A percentile compares a stretch with the other conserved stretches of the same genome.
phyloP scores from a whole-genome alignment of 92 coral and sea anemone genomes.

The Porites evermanni region DNA sequence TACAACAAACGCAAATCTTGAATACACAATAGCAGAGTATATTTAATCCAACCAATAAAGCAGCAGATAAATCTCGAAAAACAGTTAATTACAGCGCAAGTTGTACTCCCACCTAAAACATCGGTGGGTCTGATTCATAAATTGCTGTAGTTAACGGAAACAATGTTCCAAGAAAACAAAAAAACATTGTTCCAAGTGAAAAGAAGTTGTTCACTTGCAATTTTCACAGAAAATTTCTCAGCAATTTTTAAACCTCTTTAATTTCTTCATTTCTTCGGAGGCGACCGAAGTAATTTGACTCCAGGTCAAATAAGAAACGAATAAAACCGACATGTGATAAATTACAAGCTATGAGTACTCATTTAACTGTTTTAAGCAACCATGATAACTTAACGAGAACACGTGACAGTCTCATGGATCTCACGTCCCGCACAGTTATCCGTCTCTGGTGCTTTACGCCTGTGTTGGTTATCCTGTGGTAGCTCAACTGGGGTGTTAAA shows the following conservation, averaged over 20 bases:
- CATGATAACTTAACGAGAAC: constrained; percentile 9
- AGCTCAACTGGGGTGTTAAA: not conserved
- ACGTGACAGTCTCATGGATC: not conserved
- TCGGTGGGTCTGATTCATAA: too few species aligned
- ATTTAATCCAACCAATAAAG: too few species aligned
- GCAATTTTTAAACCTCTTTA: not conserved
- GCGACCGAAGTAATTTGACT: not conserved
- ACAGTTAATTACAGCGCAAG: too few species aligned
- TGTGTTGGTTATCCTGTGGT: too few species aligned
- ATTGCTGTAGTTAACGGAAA: too few species aligned
- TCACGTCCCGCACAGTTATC: not conserved
- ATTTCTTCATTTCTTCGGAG: not conserved
- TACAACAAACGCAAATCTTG: too few species aligned
- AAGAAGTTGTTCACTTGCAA: not conserved
- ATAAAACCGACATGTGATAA: not conserved
- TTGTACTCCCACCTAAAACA: too few species aligned
- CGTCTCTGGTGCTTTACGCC: not conserved
- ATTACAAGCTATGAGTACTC: not conserved
- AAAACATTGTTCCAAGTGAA: not conserved
- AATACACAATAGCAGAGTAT: too few species aligned
- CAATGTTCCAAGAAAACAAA: fast-evolving
- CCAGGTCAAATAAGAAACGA: not conserved
- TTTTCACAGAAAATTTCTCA: not conserved
- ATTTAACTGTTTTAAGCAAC: not conserved
- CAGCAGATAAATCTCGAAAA: too few species aligned